Evolutionary conservation across 2,113 vertebrate genomes (phyloP).

Genomic region (Semicossyphus pulcher): DNA sequence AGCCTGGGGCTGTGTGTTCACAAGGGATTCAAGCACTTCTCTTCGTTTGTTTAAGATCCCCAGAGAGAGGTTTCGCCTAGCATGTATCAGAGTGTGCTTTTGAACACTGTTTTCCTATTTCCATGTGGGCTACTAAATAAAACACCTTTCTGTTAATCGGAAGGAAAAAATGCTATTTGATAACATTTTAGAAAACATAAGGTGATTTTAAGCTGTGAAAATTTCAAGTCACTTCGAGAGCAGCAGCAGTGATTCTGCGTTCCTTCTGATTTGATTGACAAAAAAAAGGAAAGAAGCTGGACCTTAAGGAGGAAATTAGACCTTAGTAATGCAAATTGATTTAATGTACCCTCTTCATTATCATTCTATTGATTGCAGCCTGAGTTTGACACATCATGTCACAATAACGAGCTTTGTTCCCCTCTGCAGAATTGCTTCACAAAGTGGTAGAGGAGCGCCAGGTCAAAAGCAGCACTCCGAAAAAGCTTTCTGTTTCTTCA

Average conservation of each 20-base stretch:
- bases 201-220: conserved; percentile 15
- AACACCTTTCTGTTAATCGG: conserved; percentile 51
- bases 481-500: conserved; percentile 82
- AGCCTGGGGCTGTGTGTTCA: conserved; percentile 73
- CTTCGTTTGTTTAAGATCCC: conserved; percentile 75
- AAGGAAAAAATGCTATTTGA: conserved; percentile 30
- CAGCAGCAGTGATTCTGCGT: conserved; percentile 18
- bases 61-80: conserved; percentile 57
- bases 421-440: conserved; percentile 83
- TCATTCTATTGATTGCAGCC: conserved; percentile 73
- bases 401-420: conserved; percentile 85
- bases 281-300: conserved; percentile 46
- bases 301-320: conserved; percentile 77
- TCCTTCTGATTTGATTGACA: conserved; percentile 58
- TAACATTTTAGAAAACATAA: conserved; percentile 36
- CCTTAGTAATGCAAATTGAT: conserved; percentile 85
- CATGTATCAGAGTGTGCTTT: conserved; percentile 52
- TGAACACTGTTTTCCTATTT: conserved; percentile 63
- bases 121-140: conserved; percentile 52
- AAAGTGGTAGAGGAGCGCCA: conserved; percentile 80
- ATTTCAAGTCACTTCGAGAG: conserved; percentile 33
- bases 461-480: conserved; percentile 85
- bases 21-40: conserved; percentile 70
- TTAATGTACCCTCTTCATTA: conserved; percentile 78
- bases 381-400: conserved; percentile 67